These are phyloP conservation scores for Mimas tiliae DNA, from an alignment of 2,888 invertebrate species.

Conservation along the genomic window DNA sequence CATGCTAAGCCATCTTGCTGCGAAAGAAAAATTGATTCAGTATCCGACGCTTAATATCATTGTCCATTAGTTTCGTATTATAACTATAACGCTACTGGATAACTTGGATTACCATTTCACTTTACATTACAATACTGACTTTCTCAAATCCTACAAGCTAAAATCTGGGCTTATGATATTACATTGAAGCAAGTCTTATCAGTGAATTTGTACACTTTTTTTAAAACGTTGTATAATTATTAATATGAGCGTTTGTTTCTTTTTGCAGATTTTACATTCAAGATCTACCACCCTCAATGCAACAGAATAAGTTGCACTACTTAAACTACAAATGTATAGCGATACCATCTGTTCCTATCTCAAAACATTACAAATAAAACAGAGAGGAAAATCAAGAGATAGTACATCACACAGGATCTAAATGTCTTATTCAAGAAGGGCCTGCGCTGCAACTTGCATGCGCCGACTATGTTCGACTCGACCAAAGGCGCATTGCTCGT, in stretches of 20 bases:
- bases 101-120: no score
- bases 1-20: no score
- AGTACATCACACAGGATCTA: conserved; percentile 77
- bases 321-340: background rate
- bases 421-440: conserved; percentile 78
- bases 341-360: background rate
- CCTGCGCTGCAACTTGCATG: conserved; percentile 74
- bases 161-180: no score
- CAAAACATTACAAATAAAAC: conserved; percentile 25
- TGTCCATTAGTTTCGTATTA: no score
- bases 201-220: background rate
- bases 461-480: conserved; percentile 86
- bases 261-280: conserved; percentile 9
- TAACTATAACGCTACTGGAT: no score
- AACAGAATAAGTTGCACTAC: background rate
- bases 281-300: background rate
- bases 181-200: no score
- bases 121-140: no score
- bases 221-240: background rate
- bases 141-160: no score
- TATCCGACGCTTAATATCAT: no score
- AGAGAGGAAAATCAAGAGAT: conserved; percentile 60
- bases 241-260: background rate
- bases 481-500: conserved; percentile 89
- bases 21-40: no score